These are phyloP conservation scores for Panorpa germanica DNA, from an alignment of 2,888 invertebrate genomes.

Conservation along the genomic window DNA sequence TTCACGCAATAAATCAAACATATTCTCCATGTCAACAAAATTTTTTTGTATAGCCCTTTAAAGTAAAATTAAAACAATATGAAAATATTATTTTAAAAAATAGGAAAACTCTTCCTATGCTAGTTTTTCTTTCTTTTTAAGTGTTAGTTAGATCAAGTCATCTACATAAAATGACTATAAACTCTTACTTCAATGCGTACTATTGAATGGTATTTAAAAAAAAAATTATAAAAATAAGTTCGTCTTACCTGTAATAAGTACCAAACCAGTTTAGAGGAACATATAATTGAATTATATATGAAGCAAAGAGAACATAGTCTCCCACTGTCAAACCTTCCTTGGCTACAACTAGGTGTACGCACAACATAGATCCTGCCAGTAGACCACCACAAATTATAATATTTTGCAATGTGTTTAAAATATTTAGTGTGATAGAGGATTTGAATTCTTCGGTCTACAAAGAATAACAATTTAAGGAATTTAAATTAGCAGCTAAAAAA, in stretches of 20 bases:
- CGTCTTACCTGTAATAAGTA: conserved; percentile 75
- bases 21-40: conserved; percentile 98
- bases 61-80: conserved; percentile 12
- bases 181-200: not conserved
- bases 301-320: conserved; percentile 89
- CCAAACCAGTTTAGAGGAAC: conserved; percentile 96
- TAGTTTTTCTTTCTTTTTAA: not conserved
- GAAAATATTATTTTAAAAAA: conserved; percentile 1
- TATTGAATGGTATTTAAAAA: not conserved
- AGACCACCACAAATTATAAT: conserved; percentile 73
- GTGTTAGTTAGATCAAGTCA: not conserved
- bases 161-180: conserved; percentile 1
- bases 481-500: conserved; percentile 7
- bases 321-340: conserved; percentile 63
- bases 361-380: conserved; percentile 70
- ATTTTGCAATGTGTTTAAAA: conserved; percentile 84
- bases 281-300: conserved; percentile 87
- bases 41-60: conserved; percentile 86
- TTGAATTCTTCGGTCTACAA: conserved; percentile 78
- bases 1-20: conserved; percentile 87
- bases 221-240: not conserved
- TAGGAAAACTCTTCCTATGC: conserved; percentile 4
- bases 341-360: conserved; percentile 67
- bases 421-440: conserved; percentile 64
- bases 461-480: conserved; percentile 13